Conservation (phyloP, 2,113 vertebrate genomes). For the Acrocephalus arundinaceus region DNA sequence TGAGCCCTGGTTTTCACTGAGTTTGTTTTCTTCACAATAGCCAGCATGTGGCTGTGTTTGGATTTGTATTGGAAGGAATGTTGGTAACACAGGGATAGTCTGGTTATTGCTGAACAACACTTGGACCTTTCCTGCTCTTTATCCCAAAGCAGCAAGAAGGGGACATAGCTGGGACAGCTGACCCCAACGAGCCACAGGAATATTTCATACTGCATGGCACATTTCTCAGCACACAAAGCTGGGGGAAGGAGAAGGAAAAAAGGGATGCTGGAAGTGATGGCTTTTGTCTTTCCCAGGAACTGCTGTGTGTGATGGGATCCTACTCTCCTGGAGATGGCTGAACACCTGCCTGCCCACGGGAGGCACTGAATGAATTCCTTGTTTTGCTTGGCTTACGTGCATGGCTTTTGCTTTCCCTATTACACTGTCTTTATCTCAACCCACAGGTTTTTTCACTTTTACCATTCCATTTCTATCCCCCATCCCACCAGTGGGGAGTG, state of each 20-base stretch:
- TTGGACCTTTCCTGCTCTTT: not conserved
- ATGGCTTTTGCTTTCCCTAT: not conserved
- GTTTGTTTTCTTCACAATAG: not conserved
- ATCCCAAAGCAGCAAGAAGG: not conserved
- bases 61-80: not conserved
- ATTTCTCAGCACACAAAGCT: not conserved
- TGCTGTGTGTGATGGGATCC: accelerated
- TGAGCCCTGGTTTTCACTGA: not conserved
- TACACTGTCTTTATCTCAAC: not conserved
- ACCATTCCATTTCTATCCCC: not conserved
- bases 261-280: accelerated
- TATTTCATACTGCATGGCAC: not conserved
- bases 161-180: not conserved
- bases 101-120: not conserved
- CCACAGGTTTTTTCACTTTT: not conserved
- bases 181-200: not conserved
- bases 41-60: not conserved
- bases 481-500: not conserved
- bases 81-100: not conserved
- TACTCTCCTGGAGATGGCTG: not conserved
- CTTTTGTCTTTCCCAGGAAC: not conserved
- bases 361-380: not conserved
- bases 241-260: not conserved
- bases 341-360: not conserved
- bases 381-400: not conserved